A percentile compares a stretch with the other conserved stretches of the same genome.
phyloP scores from a whole-genome alignment of 2,797 vertebrate genomes.

The Vireo griseus region DNA sequence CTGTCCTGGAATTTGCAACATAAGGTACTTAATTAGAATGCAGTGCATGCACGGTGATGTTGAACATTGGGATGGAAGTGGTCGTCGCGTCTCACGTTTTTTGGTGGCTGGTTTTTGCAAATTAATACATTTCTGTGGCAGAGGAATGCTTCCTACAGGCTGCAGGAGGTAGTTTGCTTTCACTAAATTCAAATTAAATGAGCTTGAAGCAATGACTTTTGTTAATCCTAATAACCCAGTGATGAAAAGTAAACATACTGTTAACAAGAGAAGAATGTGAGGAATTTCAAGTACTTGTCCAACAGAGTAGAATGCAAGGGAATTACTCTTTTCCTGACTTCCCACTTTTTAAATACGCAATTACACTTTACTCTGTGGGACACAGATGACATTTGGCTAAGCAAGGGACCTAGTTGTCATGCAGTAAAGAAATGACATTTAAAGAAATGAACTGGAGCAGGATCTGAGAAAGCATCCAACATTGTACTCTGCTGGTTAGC shows the following conservation, averaged over 20 bases:
- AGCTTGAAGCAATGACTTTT: slow-evolving; percentile 83
- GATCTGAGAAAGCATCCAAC: not conserved
- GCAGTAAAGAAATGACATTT: not conserved
- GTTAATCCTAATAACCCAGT: slow-evolving; percentile 81
- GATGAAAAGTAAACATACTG: slow-evolving; percentile 86
- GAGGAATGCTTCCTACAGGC: slow-evolving; percentile 50
- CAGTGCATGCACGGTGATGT: not conserved
- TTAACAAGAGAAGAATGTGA: slow-evolving; percentile 85
- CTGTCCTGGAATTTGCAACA: slow-evolving; percentile 9
- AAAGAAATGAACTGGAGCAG: not conserved
- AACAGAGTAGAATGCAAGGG: slow-evolving; percentile 75
- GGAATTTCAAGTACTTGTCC: slow-evolving; percentile 90
- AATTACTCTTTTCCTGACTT: slow-evolving; percentile 7
- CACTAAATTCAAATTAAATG: slow-evolving; percentile 86
- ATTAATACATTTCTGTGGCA: slow-evolving; percentile 30
- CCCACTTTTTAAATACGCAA: slow-evolving; percentile 59
- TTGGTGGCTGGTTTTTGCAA: slow-evolving; percentile 14
- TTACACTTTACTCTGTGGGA: slow-evolving; percentile 51
- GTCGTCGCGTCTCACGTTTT: not conserved
- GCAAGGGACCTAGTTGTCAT: slow-evolving; percentile 11
- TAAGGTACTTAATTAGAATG: slow-evolving; percentile 48
- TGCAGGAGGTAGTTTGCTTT: slow-evolving; percentile 77
- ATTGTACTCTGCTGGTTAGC: not conserved
- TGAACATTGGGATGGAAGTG: not conserved
- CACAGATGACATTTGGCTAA: slow-evolving; percentile 63